Percentiles rank a stretch among this genome's conserved stretches.
These are phyloP conservation scores for Dicroscelio sp. DNA, from an alignment of 2,888 invertebrate genomes.

Conservation along the genomic window DNA sequence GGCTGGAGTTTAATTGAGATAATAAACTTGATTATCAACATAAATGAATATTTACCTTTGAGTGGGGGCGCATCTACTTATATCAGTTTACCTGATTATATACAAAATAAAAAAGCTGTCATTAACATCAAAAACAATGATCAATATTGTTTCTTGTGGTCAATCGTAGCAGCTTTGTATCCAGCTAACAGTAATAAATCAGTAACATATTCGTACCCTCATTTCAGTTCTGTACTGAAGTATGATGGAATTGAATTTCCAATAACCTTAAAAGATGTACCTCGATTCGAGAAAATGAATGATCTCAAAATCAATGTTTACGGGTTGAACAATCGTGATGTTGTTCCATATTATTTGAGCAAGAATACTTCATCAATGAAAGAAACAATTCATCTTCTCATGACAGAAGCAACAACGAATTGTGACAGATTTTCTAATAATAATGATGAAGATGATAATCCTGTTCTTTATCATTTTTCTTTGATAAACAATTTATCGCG, in stretches of 20 bases:
- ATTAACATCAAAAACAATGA: slow-evolving; percentile 61
- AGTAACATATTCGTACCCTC: slow-evolving; percentile 13
- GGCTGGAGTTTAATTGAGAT: slow-evolving; percentile 52
- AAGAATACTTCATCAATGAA: not conserved
- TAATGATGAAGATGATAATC: too few species aligned
- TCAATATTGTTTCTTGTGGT: slow-evolving; percentile 64
- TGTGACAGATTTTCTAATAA: too few species aligned
- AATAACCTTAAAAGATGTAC: slow-evolving; percentile 25
- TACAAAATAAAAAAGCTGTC: slow-evolving; percentile 56
- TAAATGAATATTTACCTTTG: slow-evolving; percentile 44
- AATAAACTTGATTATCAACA: slow-evolving; percentile 38
- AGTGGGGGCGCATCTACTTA: slow-evolving; percentile 44
- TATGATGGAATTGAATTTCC: slow-evolving; percentile 19
- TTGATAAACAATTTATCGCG: too few species aligned
- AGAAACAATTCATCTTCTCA: not conserved
- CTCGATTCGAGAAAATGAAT: slow-evolving; percentile 63
- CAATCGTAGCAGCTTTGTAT: slow-evolving; percentile 43
- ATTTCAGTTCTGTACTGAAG: slow-evolving; percentile 21
- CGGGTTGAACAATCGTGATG: slow-evolving; percentile 14
- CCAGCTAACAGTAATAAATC: not conserved
- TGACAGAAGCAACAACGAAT: not conserved
- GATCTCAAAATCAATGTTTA: slow-evolving; percentile 55
- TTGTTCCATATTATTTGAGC: slow-evolving; percentile 34
- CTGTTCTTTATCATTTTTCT: slow-evolving; percentile 48
- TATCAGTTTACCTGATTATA: slow-evolving; percentile 37